Conservation (phyloP, 2,888 invertebrate species). For the Cristatella mucedo region DNA sequence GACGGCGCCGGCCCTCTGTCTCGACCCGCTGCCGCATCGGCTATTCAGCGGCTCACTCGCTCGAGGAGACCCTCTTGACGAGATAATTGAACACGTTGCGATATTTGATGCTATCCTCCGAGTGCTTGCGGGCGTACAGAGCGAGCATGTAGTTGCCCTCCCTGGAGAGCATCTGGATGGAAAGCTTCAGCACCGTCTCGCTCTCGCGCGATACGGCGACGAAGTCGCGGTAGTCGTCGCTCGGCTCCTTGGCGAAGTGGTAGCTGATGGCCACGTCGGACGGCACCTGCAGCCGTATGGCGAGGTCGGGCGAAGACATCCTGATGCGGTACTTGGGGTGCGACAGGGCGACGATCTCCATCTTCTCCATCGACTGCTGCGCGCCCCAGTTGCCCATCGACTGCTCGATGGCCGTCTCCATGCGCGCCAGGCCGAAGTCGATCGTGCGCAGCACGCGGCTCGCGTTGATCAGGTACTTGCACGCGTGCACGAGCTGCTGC, state of each 20-base stretch:
- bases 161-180: constrained; percentile 19
- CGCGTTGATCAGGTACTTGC: constrained; percentile 89
- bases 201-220: constrained; percentile 19
- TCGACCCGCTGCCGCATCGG: too few species aligned
- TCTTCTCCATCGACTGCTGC: constrained; percentile 21
- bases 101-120: constrained; percentile 21
- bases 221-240: constrained; percentile 29
- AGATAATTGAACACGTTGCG: constrained; percentile 32
- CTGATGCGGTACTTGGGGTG: constrained; percentile 29
- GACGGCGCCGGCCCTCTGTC: too few species aligned
- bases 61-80: constrained; percentile 17
- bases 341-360: constrained; percentile 22
- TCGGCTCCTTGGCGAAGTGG: constrained; percentile 30
- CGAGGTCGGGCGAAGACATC: constrained; percentile 17
- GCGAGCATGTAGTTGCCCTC: constrained; percentile 33
- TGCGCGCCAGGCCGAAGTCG: constrained; percentile 21
- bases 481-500: constrained; percentile 70
- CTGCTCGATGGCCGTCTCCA: constrained; percentile 15
- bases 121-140: constrained; percentile 24
- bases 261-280: constrained; percentile 22
- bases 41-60: too few species aligned
- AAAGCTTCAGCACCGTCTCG: constrained; percentile 15
- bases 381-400: constrained; percentile 26
- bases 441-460: constrained; percentile 23
- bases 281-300: constrained; percentile 23